Evolutionary conservation across 2,113 vertebrate genomes (phyloP), one percentile per base, ranked within the genome.

Genomic region (Sapayoa aenigma): DNA sequence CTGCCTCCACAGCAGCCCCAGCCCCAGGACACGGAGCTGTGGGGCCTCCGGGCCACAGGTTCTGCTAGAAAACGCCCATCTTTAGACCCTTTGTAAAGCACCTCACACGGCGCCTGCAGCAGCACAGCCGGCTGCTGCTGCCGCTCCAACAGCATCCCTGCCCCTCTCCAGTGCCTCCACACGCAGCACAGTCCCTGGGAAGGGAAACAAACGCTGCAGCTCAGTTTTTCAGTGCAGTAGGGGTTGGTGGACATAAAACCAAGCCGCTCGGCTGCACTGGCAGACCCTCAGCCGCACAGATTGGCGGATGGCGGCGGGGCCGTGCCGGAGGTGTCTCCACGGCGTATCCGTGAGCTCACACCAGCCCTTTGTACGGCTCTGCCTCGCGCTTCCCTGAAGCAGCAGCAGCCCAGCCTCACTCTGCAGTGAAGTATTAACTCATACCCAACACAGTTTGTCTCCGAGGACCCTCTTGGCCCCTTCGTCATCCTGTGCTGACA

Each of bases 401-500:
- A 66, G 97, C 97, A 83, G 97, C 97, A 86, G 95, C 96, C 88
- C 79, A 89, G 96, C 97, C 97, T 97, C 93, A 95, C 94, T 60
- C 97, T 92, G 97, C 96, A 97, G 97, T 98, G 98, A 98, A 98
- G 98, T 98, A 98, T 98, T 98, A 98, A 98, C 98, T 98, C 98
- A 98, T 96, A 98, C 96, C 96, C 96, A 98, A 98, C 98, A 98
- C 97, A 98, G 98, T 98, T 98, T 98, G 98, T 98, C 98, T 98
- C 98, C 95, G 92, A 98, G 98, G 98, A 97, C 98, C 98, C 97
- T 98, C 97, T 96, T 97, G 98, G 98, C 97, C 98, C 97, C 98
- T 98, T 97, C 97, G 98, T 98, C 98, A 98, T 98, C 98, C 97
- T 97, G 98, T 98, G 98, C 98, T 98, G 98, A 98, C 98, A 98